Base-by-base conservation (phyloP, 2,888 invertebrate genomes). In the Rhogogaster chlorosoma region DNA sequence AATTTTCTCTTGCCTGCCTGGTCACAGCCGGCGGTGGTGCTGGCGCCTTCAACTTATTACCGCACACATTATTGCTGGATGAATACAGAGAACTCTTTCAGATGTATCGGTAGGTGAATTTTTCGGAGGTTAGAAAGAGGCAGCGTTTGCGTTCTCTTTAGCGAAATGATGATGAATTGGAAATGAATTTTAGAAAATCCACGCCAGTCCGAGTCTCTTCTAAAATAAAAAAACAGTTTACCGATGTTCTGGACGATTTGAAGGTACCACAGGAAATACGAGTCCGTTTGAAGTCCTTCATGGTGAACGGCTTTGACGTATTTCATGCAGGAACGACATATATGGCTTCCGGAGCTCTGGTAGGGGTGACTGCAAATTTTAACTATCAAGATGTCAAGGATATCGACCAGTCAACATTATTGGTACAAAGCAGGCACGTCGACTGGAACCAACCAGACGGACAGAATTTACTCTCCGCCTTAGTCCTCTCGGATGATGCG, bases 301-400 rank as follows among this genome's bases (percentile, higher is more conserved):
- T 95, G 87, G 96, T 96, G 2, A 95, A 94, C 94, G 97, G 97
- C 32, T 96, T 96, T 93, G 96, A 98, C 91, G 91, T 96, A 49
- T 95, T 96, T 90, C 95, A 96, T 93, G 96, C 96, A 67, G 98
- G 98, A 91, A 93, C 94, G 0, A 87, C 92, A 0, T 90, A 89
- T 67, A 93, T 93, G 45, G 93, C 88, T 83, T 95, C 92, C 93
- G 98, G 98, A 18, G 95, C 94, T 26, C 93, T 95, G 61, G 91
- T 98, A 87, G 98, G 98, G 5, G 94, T 98, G 71, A 98, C 98
- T 22, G 94, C 94, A 0, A 96, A 96, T 91, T 98, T 96, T 91
- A 93, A 93, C 0, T 97, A 96, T 90, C 94, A 94, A 82, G 93
- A 94, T 26, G 86, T 93, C 22, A 92, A 93, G 0, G 95, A 96